Conservation (phyloP, 2,888 invertebrate genomes). For the Drosophila antonietae region DNA sequence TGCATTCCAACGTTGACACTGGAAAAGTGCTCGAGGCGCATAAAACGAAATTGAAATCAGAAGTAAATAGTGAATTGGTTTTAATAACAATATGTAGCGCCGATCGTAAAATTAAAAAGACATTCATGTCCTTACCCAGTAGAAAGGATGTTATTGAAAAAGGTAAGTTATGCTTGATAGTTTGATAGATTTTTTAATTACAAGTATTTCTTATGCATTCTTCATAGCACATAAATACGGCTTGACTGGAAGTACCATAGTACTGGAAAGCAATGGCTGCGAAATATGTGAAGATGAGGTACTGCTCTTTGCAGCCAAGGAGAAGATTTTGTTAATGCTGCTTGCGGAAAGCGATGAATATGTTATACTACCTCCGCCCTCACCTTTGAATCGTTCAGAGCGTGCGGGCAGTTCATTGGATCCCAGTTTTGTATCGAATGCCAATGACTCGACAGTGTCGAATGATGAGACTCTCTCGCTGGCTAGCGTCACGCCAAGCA, state of each 20-base stretch:
- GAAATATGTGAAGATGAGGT: slow-evolving; percentile 74
- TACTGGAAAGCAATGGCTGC: slow-evolving; percentile 71
- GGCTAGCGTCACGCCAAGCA: slow-evolving; percentile 71
- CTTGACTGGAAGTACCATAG: slow-evolving; percentile 61
- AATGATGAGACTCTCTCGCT: slow-evolving; percentile 69
- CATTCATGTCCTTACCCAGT: slow-evolving; percentile 72
- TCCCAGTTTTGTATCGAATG: slow-evolving; percentile 75
- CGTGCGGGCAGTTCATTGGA: slow-evolving; percentile 74
- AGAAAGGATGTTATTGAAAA: slow-evolving; percentile 72
- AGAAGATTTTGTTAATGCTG: slow-evolving; percentile 68
- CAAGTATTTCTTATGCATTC: not conserved
- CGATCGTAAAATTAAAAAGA: slow-evolving; percentile 72
- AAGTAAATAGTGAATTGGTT: slow-evolving; percentile 62
- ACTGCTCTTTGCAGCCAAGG: slow-evolving; percentile 71
- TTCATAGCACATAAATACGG: slow-evolving; percentile 67
- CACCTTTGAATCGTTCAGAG: slow-evolving; percentile 72
- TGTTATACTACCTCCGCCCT: slow-evolving; percentile 72
- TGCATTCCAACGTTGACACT: slow-evolving; percentile 50
- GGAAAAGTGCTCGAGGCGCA: slow-evolving; percentile 50
- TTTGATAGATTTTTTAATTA: not conserved
- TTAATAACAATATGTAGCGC: slow-evolving; percentile 76
- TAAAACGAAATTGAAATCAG: slow-evolving; percentile 55
- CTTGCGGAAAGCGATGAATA: slow-evolving; percentile 67
- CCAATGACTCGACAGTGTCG: slow-evolving; percentile 70
- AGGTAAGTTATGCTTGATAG: slow-evolving; percentile 30